These are phyloP conservation scores for Drosophila kambysellisi DNA, from an alignment of 2,888 invertebrate species.

Conservation along the genomic window DNA sequence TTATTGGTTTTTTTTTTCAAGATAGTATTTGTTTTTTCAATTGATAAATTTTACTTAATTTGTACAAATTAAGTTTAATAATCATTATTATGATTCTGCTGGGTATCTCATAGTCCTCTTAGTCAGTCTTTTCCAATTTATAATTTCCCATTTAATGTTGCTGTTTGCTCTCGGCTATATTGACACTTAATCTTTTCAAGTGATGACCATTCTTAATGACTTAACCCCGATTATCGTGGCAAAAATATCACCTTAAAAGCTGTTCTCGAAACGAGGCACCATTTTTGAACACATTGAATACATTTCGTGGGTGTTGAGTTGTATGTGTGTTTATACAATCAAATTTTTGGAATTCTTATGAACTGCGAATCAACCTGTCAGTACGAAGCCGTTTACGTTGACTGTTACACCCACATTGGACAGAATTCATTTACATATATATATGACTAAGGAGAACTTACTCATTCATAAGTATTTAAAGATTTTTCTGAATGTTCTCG, in stretches of 20 bases:
- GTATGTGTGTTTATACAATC: constrained; percentile 6
- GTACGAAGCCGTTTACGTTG: constrained; percentile 58
- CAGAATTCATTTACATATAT: constrained; percentile 16
- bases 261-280: constrained; percentile 50
- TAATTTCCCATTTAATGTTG: background rate
- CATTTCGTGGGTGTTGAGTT: constrained; percentile 47
- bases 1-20: background rate
- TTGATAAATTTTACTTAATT: background rate
- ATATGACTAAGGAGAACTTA: constrained; percentile 37
- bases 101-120: constrained; percentile 8
- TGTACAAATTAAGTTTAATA: background rate
- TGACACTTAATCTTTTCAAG: constrained; percentile 52
- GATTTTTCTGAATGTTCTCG: constrained; percentile 40
- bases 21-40: background rate
- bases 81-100: background rate
- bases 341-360: constrained; percentile 71
- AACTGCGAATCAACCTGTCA: constrained; percentile 68
- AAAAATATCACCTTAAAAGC: constrained; percentile 64
- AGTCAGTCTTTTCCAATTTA: constrained; percentile 5
- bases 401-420: constrained; percentile 41
- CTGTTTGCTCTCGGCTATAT: constrained; percentile 18
- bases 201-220: constrained; percentile 66
- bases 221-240: constrained; percentile 70
- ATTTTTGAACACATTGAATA: constrained; percentile 60
- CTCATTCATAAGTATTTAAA: constrained; percentile 49